Evolutionary conservation across 2,797 vertebrate species (phyloP).

Genomic region (Phataginus tetradactyla): DNA sequence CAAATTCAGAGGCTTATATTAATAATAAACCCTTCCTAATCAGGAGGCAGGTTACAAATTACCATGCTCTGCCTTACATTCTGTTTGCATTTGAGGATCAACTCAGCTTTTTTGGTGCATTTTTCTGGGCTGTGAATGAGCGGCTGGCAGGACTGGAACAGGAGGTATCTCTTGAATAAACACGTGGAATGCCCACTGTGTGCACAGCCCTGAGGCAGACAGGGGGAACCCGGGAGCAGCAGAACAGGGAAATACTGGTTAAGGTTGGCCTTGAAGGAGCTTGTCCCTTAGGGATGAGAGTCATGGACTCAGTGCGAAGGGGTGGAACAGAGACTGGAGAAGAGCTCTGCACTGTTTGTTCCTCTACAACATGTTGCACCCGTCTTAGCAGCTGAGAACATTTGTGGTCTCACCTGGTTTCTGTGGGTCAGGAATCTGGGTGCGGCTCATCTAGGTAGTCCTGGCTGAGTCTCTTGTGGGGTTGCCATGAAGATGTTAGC

Average conservation of each 20-base stretch:
- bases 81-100: neutral
- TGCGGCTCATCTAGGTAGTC: neutral
- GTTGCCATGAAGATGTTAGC: neutral
- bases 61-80: neutral
- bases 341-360: neutral
- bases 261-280: neutral
- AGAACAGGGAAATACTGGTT: neutral
- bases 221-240: neutral
- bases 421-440: neutral
- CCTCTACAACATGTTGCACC: neutral
- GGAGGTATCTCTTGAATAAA: constrained; percentile 9
- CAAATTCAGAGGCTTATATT: neutral
- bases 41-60: neutral
- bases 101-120: neutral
- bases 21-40: neutral
- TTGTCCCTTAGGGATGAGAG: neutral
- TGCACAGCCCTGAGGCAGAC: neutral
- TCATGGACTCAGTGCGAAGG: neutral
- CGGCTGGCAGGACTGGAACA: neutral
- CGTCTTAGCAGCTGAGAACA: neutral
- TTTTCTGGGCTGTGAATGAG: neutral
- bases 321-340: neutral
- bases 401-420: neutral
- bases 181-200: neutral
- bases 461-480: neutral